Evolutionary conservation across 1,140 invertebrate species (phyloP), one percentile per base, ranked within the genome.

Genomic region (Achatina immaculata): DNA sequence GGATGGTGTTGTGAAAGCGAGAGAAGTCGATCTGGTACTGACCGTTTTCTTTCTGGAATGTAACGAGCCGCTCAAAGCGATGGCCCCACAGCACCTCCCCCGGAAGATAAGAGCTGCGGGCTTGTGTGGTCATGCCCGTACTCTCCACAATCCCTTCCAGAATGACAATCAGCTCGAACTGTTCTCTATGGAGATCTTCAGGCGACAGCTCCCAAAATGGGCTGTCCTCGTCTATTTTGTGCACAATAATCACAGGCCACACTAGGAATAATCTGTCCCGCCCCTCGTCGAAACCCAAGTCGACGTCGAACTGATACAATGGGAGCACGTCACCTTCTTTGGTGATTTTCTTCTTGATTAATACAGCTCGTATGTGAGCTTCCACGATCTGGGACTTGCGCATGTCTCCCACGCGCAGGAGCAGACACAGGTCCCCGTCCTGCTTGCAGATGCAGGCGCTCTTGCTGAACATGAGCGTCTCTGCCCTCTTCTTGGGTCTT

Each of bases 351-450:
- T 95, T 94, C 78, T 95, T 93, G 66, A 99, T 98, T 71, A 99
- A 91, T 89, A 98, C 96, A 0, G 97, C 97, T 65, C 96, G 91
- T 3, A 99, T 95, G 81, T 94, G 95, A 68, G 92, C 96, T 31
- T 97, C 96, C 62, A 99, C 98, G 73, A 99, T 97, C 90, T 99
- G 98, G 21, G 96, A 98, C 90, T 99, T 99, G 69, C 98, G 93
- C 96, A 99, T 98, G 91, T 99, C 98, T 7, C 98, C 98, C 0
- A 99, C 97, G 11, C 98, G 93, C 91, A 99, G 99, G 94, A 99
- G 96, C 21, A 99, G 92, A 87, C 96, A 96, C 6, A 99, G 91
- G 81, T 96, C 94, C 0, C 96, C 96, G 88, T 93, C 91, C 75
- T 96, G 92, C 88, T 95, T 94, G 88, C 96, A 97, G 85, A 98